phyloP scores from a whole-genome alignment of 2,888 invertebrate species.

The Aphodius granarius region DNA sequence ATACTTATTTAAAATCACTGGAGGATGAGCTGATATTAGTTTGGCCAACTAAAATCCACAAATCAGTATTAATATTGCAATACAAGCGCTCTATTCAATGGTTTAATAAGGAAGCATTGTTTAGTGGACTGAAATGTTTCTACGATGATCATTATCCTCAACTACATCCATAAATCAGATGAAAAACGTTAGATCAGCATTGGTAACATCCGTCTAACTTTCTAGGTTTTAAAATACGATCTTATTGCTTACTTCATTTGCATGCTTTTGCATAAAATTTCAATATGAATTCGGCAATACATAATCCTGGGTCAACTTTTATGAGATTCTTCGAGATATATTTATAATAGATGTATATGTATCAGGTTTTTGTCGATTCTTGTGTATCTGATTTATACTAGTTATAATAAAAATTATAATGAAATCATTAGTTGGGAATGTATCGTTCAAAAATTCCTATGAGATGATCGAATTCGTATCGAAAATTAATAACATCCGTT shows the following conservation, averaged over 20 bases:
- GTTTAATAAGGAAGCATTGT: too few species aligned
- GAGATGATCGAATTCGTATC: background rate
- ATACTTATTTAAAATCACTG: too few species aligned
- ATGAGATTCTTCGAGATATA: background rate
- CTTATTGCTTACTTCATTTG: background rate
- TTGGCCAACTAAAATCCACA: too few species aligned
- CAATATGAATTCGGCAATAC: background rate
- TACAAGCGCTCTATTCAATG: too few species aligned
- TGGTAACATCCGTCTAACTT: background rate
- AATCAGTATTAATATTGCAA: too few species aligned
- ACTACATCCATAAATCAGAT: background rate
- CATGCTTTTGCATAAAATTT: background rate
- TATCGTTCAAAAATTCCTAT: background rate
- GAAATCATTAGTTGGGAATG: background rate
- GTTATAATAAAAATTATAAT: background rate
- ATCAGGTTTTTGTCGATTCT: background rate
- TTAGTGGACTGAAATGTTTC: background rate
- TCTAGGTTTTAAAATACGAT: background rate
- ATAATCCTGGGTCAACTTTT: background rate
- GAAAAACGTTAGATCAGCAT: background rate
- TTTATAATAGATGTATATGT: background rate
- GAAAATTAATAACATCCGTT: background rate
- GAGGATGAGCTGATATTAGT: too few species aligned
- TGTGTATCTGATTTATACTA: background rate
- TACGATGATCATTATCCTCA: background rate